These are phyloP conservation scores for Abramis brama DNA, from an alignment of 2,113 vertebrate species.

Conservation along the genomic window DNA sequence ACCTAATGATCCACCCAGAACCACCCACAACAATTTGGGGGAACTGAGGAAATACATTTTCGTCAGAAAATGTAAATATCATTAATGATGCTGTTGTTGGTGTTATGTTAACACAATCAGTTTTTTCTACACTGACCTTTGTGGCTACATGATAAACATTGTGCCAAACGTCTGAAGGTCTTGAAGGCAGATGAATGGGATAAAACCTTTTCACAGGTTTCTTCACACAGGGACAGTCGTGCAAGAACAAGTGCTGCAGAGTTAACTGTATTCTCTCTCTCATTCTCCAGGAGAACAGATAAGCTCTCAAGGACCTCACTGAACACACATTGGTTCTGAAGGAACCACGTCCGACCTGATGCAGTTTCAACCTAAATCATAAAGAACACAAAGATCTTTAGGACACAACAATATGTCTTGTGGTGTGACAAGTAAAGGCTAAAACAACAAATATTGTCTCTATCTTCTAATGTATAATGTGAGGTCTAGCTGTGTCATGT, in stretches of 20 bases:
- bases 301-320: conserved; percentile 55
- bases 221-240: conserved; percentile 56
- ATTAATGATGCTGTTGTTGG: not conserved
- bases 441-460: no score
- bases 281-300: conserved; percentile 53
- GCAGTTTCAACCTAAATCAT: conserved; percentile 59
- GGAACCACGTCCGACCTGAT: conserved; percentile 58
- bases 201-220: conserved; percentile 56
- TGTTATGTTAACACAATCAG: no score
- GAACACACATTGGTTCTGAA: conserved; percentile 45
- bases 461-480: no score
- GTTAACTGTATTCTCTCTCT: conserved; percentile 56
- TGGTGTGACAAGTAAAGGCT: no score
- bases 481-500: no score
- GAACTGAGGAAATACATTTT: no score
- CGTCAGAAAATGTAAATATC: no score
- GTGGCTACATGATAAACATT: conserved; percentile 55
- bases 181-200: conserved; percentile 46
- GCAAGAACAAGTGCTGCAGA: conserved; percentile 64
- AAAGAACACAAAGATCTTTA: conserved; percentile 10
- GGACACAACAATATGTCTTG: no score
- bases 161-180: conserved; percentile 50
- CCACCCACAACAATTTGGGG: no score
- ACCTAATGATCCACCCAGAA: no score
- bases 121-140: conserved; percentile 56